Base-by-base conservation (phyloP, 2,113 vertebrate genomes). In the Epinephelus fuscoguttatus region DNA sequence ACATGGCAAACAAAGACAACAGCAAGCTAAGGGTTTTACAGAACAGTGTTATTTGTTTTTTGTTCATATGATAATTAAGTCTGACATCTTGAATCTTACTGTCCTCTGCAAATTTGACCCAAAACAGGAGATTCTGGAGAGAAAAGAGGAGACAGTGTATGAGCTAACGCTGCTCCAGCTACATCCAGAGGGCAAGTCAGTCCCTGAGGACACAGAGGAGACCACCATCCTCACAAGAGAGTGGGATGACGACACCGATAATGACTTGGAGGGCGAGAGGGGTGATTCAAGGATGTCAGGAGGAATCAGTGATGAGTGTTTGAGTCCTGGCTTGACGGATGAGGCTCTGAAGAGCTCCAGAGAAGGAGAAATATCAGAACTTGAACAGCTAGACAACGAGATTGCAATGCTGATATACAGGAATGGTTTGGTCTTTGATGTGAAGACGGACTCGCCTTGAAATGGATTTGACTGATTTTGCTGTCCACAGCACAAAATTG, bases 341-440 rank as follows among this genome's bases (percentile, higher is more conserved):
- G 55, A 87, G 18, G 57, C 40, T 6, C 66, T 76, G 62, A 89
- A 25, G 40, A 62, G 33, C 21, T 66, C 75, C 30, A 75, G n/a
- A 70, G 75, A 30, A 18, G 69, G 18, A 55, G 75, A 86, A 33
- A 56, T 55, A 3, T 80, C 56, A 0, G 85, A 91, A 19, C 53
- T 80, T 0, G 84, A 88, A 33, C 73, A 86, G 40, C 56, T 82
- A 66, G 89, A 90, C 8, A 75, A 61, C 13, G 90, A 92, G 45
- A 88, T 91, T 3, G 71, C 82, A 1, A 71, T 76, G 73, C 62
- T 93, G 59, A 82, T 87, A n/a, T 95, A 94, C 87, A 94, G 77
- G 68, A 94, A 92, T 3, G 89, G 94, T 59, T 87, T 93, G 57
- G 89, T 94, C 45, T 94, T 95, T 60, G 91, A 95, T 18, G 70